phyloP scores from a whole-genome alignment of 2,797 vertebrate genomes.

The Heterohyrax brucei region DNA sequence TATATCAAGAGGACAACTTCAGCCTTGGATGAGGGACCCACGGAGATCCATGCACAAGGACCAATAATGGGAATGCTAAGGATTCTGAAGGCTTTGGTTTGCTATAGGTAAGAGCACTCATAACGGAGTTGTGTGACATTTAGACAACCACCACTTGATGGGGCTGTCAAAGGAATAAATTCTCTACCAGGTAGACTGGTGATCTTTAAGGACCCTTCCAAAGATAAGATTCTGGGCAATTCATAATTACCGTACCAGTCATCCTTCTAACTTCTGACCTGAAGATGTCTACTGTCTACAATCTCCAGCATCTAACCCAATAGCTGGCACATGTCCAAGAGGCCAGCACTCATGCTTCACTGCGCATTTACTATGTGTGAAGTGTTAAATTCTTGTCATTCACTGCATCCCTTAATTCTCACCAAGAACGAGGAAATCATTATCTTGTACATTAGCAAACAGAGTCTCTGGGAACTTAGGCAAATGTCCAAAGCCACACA shows the following conservation, averaged over 20 bases:
- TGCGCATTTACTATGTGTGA: neutral
- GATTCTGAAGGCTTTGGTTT: neutral
- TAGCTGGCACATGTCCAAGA: neutral
- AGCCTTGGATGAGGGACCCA: neutral
- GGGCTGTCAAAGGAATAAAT: neutral
- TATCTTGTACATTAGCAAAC: neutral
- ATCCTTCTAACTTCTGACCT: neutral
- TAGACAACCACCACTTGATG: neutral
- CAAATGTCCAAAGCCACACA: neutral
- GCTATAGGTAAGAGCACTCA: neutral
- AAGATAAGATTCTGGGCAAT: neutral
- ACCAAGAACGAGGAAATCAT: neutral
- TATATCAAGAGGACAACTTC: conserved; percentile 7
- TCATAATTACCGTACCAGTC: neutral
- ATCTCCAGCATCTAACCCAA: neutral
- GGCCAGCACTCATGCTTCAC: neutral
- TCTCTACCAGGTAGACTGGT: neutral
- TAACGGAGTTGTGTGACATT: neutral
- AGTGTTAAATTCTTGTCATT: neutral
- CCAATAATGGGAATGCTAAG: neutral
- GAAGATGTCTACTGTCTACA: neutral
- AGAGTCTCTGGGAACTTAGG: neutral
- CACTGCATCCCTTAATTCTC: neutral
- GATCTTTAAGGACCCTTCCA: conserved; percentile 1
- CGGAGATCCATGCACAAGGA: neutral